Evolutionary conservation across 2,888 invertebrate species (phyloP), one percentile per base, ranked within the genome.

Genomic region (Gerris lacustris): DNA sequence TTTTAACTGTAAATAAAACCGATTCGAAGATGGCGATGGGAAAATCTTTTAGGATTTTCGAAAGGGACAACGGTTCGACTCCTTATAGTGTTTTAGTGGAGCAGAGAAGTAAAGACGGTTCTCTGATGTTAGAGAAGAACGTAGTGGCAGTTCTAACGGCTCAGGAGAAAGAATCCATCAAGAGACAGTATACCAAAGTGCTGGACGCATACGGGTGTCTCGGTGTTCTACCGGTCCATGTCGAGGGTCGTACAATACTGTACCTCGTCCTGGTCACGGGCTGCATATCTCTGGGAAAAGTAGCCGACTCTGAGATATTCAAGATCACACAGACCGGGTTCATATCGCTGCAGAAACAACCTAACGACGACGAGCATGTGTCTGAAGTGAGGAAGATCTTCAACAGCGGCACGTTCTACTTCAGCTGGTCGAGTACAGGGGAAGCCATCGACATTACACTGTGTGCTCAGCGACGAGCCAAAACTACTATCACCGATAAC

Each of bases 331-430:
- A 94, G 80, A 94, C 95, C 0, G 89, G 90, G 77, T 94, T 96
- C 80, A 84, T 96, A 9, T 94, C 96, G 0, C 82, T 97, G 73
- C 89, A 91, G 80, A 88, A 90, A 78, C 87, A 87, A 67, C 83
- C 84, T 76, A 80, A 81, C 45, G 85, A 83, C 75, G 86, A 87
- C 76, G 87, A 87, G 74, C 80, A 84, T 72, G 83, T 86, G 44
- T 80, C 83, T 2, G 87, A 87, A 78, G 81, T 86, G 6, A 87
- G 94, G 74, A 96, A 96, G 81, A 83, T 99, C 70, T 84, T 99
- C 5, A 96, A 95, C 80, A 96, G 97, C n/a, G 98, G 98, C 11
- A 96, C 96, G 62, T 98, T 98, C 81, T 99, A 99, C 80, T 99
- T 99, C 81, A 91, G 96, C 0, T 92, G 92, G 90, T 86, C 86